Conservation (phyloP, 2,797 vertebrate genomes). For the Echiichthys vipera region DNA sequence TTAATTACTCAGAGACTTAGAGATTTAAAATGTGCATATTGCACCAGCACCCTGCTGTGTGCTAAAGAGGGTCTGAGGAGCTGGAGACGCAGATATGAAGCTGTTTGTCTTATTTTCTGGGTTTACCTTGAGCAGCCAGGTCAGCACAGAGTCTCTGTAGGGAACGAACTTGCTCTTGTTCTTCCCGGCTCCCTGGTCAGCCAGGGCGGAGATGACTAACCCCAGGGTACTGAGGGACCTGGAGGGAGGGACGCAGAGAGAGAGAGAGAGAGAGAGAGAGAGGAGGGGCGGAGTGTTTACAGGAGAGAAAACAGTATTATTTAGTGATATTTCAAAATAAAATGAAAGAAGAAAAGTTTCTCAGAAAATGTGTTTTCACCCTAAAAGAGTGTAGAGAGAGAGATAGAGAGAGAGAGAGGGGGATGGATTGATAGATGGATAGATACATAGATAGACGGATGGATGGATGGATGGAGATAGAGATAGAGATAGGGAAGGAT, state of each 20-base stretch:
- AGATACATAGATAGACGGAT: too few relatives aligned
- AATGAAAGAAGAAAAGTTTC: too few relatives aligned
- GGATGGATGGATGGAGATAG: too few relatives aligned
- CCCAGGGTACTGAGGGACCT: conserved; percentile 87
- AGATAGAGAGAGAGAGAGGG: too few relatives aligned
- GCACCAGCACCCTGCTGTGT: background rate
- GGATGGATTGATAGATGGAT: too few relatives aligned
- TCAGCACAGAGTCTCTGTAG: conserved; percentile 93
- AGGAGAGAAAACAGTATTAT: too few relatives aligned
- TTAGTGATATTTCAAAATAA: too few relatives aligned
- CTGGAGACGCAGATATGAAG: background rate
- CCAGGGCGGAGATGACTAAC: conserved; percentile 86
- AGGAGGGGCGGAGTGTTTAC: too few relatives aligned
- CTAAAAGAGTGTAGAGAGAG: too few relatives aligned
- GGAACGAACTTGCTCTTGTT: conserved; percentile 93
- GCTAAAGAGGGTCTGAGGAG: background rate
- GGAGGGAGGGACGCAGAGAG: background rate
- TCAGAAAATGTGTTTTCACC: too few relatives aligned
- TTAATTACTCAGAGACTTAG: background rate
- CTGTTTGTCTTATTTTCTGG: background rate
- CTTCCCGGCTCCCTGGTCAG: conserved; percentile 88
- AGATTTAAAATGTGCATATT: background rate
- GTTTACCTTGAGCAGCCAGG: conserved; percentile 91
- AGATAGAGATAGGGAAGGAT: too few relatives aligned
- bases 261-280: background rate